Conservation (phyloP, 2,797 vertebrate species). For the Takifugu rubripes region DNA sequence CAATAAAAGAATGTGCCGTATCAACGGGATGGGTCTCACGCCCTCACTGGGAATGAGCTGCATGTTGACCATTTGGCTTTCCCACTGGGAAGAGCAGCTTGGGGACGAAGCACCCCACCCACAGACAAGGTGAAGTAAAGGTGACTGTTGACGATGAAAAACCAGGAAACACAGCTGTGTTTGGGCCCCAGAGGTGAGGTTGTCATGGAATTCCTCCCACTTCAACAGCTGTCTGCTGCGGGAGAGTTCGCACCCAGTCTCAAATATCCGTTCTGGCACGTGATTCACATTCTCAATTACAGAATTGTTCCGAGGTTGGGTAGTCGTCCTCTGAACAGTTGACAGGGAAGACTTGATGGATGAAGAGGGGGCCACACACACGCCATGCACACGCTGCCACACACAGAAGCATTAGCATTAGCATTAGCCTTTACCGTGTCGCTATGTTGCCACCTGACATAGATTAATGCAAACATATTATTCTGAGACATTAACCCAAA, state of each 20-base stretch:
- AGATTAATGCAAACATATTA: constrained; percentile 31
- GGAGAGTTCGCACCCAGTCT: constrained; percentile 52
- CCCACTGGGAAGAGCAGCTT: constrained; percentile 33
- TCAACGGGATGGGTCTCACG: constrained; percentile 54
- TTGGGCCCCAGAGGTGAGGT: constrained; percentile 32
- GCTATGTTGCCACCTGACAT: constrained; percentile 28
- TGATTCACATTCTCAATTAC: constrained; percentile 49
- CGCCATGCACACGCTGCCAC: not conserved
- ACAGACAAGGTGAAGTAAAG: constrained; percentile 57
- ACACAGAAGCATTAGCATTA: constrained; percentile 32
- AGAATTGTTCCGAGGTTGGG: constrained; percentile 68
- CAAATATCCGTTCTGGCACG: constrained; percentile 64
- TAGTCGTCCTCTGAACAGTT: constrained; percentile 60
- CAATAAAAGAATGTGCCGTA: constrained; percentile 57
- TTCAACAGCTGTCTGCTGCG: constrained; percentile 17
- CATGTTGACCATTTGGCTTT: constrained; percentile 24
- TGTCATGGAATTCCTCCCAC: constrained; percentile 63
- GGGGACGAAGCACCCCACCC: constrained; percentile 19
- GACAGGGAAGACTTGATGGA: constrained; percentile 25
- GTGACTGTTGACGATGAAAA: constrained; percentile 27
- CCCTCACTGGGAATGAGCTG: constrained; percentile 33
- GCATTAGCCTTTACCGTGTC: constrained; percentile 37
- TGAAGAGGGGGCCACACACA: not conserved
- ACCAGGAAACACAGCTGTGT: constrained; percentile 55
- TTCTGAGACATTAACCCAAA: constrained; percentile 39